These are phyloP conservation scores for Scaptodrosophila latifasciaeformis DNA, from an alignment of 2,888 invertebrate species.

Conservation along the genomic window DNA sequence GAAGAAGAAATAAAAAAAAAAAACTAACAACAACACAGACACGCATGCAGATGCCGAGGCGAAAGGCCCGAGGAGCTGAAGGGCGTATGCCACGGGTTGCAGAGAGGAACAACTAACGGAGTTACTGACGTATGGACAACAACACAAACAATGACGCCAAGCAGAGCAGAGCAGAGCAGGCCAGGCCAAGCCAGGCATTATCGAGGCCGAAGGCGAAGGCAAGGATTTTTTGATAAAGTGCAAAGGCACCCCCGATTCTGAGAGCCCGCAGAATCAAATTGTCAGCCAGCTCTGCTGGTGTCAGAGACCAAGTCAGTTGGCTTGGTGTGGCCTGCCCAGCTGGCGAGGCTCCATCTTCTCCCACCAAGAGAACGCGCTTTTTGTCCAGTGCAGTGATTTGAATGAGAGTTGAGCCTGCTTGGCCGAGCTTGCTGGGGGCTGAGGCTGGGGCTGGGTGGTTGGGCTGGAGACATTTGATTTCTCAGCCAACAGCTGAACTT, in stretches of 20 bases:
- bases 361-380: conserved; percentile 20
- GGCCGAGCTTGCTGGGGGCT: background rate
- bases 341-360: background rate
- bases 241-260: too few relatives aligned
- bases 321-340: conserved; percentile 1
- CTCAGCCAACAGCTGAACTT: conserved; percentile 41
- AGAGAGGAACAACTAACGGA: conserved; percentile 12
- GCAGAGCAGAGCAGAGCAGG: too few relatives aligned
- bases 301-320: background rate
- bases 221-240: background rate
- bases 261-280: background rate
- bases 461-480: conserved; percentile 15
- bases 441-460: background rate
- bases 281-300: background rate
- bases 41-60: too few relatives aligned
- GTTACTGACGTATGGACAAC: too few relatives aligned
- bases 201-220: background rate
- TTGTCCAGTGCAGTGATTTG: conserved; percentile 40
- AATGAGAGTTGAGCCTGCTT: conserved; percentile 31
- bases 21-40: too few relatives aligned
- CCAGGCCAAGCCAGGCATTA: background rate
- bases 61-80: too few relatives aligned
- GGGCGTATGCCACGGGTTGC: too few relatives aligned
- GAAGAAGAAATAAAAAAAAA: too few relatives aligned
- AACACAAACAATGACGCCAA: too few relatives aligned